Percentiles rank a stretch among this genome's conserved stretches.
Conservation (phyloP, 1,140 invertebrate species). For the Euschistus heros region DNA sequence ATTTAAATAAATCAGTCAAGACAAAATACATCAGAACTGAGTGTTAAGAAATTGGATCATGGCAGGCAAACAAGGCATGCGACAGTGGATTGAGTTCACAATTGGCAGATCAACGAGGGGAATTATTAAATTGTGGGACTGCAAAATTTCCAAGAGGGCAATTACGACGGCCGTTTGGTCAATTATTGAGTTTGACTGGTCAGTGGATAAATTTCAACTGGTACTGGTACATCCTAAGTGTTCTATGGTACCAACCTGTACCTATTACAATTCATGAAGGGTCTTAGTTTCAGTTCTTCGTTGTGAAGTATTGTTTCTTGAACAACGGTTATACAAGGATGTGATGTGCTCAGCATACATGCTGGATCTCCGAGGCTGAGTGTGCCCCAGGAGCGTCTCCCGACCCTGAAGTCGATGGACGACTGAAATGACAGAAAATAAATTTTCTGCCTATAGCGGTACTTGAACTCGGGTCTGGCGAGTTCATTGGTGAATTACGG, state of each 20-base stretch:
- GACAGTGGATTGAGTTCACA: background rate
- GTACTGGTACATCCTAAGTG: background rate
- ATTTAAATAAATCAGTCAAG: too few relatives aligned
- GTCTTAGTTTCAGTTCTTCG: background rate
- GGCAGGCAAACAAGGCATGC: background rate
- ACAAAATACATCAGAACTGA: background rate
- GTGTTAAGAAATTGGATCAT: background rate
- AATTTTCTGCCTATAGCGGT: too few relatives aligned
- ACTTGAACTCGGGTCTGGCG: too few relatives aligned
- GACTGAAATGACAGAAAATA: too few relatives aligned
- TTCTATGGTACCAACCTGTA: background rate
- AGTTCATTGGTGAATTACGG: background rate
- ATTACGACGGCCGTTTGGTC: background rate
- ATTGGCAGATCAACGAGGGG: background rate
- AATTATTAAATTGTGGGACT: background rate
- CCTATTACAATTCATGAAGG: background rate
- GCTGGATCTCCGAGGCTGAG: background rate
- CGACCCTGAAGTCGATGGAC: too few relatives aligned
- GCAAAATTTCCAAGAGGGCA: background rate
- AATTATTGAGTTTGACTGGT: constrained; percentile 1
- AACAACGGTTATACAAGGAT: too few relatives aligned
- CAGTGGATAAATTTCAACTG: background rate
- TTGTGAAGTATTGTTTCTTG: background rate
- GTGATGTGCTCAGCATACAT: too few relatives aligned
- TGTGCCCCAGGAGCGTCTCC: too few relatives aligned